phyloP scores from a whole-genome alignment of 2,888 invertebrate species.

The Leptogaster cylindrica region DNA sequence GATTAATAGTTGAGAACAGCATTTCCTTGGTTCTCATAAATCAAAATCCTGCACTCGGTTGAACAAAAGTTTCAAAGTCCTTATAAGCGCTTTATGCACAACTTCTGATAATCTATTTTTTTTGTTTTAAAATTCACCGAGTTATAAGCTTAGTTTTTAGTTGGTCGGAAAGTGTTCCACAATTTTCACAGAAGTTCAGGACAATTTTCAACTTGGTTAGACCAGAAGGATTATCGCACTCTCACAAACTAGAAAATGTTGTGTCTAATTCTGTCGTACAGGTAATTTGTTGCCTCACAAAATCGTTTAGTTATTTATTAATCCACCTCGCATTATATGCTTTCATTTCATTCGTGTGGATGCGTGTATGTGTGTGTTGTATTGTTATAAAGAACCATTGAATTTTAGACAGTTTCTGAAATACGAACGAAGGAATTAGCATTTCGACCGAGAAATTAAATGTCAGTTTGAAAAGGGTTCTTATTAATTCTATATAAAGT shows the following conservation, averaged over 20 bases:
- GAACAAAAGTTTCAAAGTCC: conserved; percentile 7
- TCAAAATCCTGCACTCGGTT: conserved; percentile 19
- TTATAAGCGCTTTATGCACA: conserved; percentile 18
- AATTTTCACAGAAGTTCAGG: not conserved
- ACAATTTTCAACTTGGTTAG: conserved; percentile 14
- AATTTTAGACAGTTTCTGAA: too few relatives aligned
- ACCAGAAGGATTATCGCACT: not conserved
- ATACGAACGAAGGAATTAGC: not conserved
- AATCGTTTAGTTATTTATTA: too few relatives aligned
- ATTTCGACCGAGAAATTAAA: not conserved
- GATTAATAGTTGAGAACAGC: conserved; percentile 34
- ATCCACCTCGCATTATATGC: too few relatives aligned
- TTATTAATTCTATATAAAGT: not conserved
- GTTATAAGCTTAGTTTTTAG: not conserved
- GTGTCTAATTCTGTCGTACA: not conserved
- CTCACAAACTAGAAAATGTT: not conserved
- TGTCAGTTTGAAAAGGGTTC: conserved; percentile 4
- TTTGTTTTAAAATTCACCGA: not conserved
- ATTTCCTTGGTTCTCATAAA: conserved; percentile 21
- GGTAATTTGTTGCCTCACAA: not conserved
- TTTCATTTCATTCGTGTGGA: too few relatives aligned
- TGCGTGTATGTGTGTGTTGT: too few relatives aligned
- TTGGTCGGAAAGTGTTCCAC: not conserved
- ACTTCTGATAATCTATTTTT: conserved; percentile 13
- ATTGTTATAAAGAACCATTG: too few relatives aligned